phyloP scores from a whole-genome alignment of 2,113 vertebrate species.

The Melanotaenia duboulayi region DNA sequence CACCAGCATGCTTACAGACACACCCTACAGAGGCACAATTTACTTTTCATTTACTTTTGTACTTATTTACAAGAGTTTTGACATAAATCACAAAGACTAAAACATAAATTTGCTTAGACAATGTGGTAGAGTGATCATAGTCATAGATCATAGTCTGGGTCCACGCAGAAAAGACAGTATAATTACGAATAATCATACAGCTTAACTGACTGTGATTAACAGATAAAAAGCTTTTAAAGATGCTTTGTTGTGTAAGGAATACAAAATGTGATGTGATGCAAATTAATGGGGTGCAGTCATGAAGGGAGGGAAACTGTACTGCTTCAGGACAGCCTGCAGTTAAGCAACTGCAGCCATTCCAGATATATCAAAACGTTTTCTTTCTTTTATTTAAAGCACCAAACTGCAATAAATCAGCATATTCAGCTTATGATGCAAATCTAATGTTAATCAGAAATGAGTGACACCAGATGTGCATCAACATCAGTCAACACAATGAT shows the following conservation, averaged over 20 bases:
- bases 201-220: conserved; percentile 47
- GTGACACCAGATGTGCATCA: not conserved
- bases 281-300: conserved; percentile 1
- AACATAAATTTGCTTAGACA: not conserved
- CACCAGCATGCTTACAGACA: not conserved
- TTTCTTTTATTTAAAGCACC: not conserved
- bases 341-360: conserved; percentile 14
- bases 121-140: no score
- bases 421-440: not conserved
- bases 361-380: conserved; percentile 18
- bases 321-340: conserved; percentile 20
- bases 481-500: not conserved
- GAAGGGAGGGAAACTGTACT: not conserved
- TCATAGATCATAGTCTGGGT: conserved; percentile 34
- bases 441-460: conserved; percentile 1
- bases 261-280: not conserved
- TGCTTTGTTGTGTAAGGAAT: conserved; percentile 11
- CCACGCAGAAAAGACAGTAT: conserved; percentile 26
- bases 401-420: conserved; percentile 6
- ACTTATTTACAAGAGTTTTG: conserved; percentile 22
- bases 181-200: conserved; percentile 41
- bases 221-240: conserved; percentile 39
- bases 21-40: not conserved
- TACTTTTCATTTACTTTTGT: conserved; percentile 27
- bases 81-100: conserved; percentile 15